phyloP scores from a whole-genome alignment of 2,797 vertebrate species.

The Podarcis lilfordi region DNA sequence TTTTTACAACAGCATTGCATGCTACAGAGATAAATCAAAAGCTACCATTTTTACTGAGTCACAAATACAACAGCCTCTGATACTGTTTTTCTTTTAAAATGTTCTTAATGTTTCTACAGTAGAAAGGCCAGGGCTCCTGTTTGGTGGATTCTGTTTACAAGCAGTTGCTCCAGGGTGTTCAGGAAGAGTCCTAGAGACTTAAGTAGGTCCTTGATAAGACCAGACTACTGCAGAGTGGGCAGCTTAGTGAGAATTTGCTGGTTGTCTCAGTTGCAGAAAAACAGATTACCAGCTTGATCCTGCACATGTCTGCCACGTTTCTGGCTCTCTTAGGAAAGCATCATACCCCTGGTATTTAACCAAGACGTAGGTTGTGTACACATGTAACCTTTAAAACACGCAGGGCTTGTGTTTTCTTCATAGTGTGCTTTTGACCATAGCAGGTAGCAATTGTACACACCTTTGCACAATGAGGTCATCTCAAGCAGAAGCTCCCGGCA shows the following conservation, averaged over 20 bases:
- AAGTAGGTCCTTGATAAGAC: not conserved
- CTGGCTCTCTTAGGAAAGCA: too few relatives aligned
- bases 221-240: not conserved
- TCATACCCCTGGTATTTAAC: too few relatives aligned
- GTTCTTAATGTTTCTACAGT: not conserved
- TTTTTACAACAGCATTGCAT: constrained; percentile 66
- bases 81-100: constrained; percentile 29
- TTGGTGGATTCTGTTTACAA: not conserved
- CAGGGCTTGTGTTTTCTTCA: too few relatives aligned
- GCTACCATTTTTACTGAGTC: constrained; percentile 62
- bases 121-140: constrained; percentile 6
- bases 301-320: too few relatives aligned
- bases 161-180: not conserved
- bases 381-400: too few relatives aligned
- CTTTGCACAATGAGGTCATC: too few relatives aligned
- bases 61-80: constrained; percentile 64
- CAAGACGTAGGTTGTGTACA: too few relatives aligned
- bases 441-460: too few relatives aligned
- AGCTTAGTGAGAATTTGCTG: not conserved
- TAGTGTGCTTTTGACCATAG: too few relatives aligned
- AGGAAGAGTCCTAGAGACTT: not conserved
- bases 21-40: constrained; percentile 73
- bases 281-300: not conserved
- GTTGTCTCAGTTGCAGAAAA: not conserved
- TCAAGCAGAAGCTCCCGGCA: too few relatives aligned